Conservation (phyloP, 2,797 vertebrate species). For the Hylomyscus alleni region DNA sequence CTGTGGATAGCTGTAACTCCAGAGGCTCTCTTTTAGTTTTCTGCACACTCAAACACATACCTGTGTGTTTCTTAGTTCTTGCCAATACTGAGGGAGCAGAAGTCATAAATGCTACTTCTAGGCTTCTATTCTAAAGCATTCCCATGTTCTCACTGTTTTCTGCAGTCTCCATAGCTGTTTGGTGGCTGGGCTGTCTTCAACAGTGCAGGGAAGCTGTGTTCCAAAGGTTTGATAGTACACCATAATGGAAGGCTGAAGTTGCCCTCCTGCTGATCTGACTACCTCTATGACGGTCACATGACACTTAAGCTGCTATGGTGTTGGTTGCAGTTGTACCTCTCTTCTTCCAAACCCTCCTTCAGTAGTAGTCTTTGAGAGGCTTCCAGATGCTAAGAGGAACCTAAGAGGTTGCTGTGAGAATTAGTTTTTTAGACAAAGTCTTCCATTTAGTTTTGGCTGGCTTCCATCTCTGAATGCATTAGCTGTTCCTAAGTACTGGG, state of each 20-base stretch:
- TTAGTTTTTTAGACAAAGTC: neutral
- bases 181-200: constrained; percentile 5
- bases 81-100: neutral
- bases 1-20: neutral
- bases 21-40: neutral
- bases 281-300: neutral
- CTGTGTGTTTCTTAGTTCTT: neutral
- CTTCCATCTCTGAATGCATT: neutral
- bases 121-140: neutral
- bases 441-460: neutral
- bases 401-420: neutral
- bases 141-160: neutral
- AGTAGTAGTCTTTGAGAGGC: neutral
- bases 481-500: neutral
- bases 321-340: neutral
- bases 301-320: neutral
- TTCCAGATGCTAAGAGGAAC: neutral
- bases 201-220: neutral
- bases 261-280: too few relatives aligned
- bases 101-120: neutral
- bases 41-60: neutral
- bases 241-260: neutral
- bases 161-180: neutral
- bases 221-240: neutral
- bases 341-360: neutral